Conservation (phyloP, 2,113 vertebrate species). For the Ammodramus savannarum region DNA sequence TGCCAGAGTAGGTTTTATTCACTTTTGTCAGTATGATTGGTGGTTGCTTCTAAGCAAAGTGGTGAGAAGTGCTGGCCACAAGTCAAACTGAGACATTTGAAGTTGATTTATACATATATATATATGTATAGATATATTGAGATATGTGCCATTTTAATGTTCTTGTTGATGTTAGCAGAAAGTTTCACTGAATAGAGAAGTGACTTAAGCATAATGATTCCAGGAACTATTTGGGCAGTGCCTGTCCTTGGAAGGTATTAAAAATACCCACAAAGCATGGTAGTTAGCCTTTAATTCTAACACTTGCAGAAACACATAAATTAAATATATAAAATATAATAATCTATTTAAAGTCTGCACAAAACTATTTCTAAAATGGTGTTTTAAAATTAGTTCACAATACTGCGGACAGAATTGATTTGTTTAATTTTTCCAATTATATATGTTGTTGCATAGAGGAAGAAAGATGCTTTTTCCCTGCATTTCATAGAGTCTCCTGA, state of each 20-base stretch:
- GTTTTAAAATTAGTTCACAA: background rate
- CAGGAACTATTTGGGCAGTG: constrained; percentile 8
- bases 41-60: background rate
- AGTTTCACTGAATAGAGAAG: background rate
- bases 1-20: background rate
- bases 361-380: background rate
- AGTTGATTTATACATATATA: background rate
- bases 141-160: background rate
- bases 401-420: background rate
- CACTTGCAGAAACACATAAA: background rate
- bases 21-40: background rate
- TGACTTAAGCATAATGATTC: background rate
- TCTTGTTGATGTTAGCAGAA: constrained; percentile 24
- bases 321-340: background rate
- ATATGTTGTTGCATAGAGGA: constrained; percentile 59
- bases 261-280: background rate
- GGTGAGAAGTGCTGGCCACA: background rate
- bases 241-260: background rate
- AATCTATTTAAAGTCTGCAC: background rate
- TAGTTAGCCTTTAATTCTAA: background rate
- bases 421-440: constrained; percentile 54
- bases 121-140: background rate
- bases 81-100: background rate
- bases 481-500: constrained; percentile 84
- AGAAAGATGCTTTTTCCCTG: constrained; percentile 29